phyloP scores from a whole-genome alignment of 30 jellyfish, hydroid and myxozoan species.

The Cassiopea andromeda region DNA sequence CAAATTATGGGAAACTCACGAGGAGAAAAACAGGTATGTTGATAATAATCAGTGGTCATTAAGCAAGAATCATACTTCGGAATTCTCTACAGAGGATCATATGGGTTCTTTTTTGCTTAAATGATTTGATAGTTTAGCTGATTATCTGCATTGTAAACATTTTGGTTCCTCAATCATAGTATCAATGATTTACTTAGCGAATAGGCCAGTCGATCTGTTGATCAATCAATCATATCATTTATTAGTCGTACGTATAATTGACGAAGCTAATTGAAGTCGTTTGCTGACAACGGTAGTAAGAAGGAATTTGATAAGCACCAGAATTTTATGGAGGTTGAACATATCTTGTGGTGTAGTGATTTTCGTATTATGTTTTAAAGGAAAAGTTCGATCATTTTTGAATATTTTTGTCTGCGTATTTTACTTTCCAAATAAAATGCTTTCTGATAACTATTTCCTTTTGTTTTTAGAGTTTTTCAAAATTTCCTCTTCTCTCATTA shows the following conservation, averaged over 20 bases:
- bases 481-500: constrained; percentile 88
- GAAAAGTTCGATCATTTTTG: too few species aligned
- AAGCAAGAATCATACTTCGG: background rate
- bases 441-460: background rate
- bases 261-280: too few species aligned
- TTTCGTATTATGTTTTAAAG: too few species aligned
- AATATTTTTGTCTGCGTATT: too few species aligned
- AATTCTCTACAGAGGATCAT: background rate
- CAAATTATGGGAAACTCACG: constrained; percentile 88
- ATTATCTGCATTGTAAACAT: too few species aligned
- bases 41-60: background rate
- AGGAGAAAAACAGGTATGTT: constrained; percentile 69
- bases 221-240: background rate
- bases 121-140: background rate
- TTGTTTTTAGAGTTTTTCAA: constrained; percentile 85
- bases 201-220: background rate
- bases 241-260: background rate
- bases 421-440: too few species aligned
- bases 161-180: background rate
- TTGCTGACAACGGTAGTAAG: too few species aligned
- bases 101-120: background rate
- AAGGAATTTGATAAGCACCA: too few species aligned
- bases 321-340: too few species aligned
- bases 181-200: background rate
- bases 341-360: too few species aligned